Evolutionary conservation across 2,113 vertebrate genomes (phyloP).

Genomic region (Haemorhous mexicanus): DNA sequence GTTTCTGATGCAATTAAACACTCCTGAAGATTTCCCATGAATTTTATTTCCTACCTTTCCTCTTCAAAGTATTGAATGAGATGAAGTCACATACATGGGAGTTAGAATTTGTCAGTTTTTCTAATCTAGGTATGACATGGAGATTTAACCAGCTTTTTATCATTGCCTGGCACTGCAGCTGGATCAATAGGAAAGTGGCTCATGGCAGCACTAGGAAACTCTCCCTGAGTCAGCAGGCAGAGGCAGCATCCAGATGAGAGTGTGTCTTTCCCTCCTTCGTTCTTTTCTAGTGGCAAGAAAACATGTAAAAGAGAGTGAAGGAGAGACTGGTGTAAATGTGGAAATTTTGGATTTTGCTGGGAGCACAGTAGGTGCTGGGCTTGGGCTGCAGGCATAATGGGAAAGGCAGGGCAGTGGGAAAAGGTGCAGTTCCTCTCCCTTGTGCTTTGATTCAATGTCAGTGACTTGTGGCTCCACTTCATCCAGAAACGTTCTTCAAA

Average conservation of each 20-base stretch:
- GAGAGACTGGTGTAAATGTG: background rate
- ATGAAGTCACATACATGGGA: background rate
- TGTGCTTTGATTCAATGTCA: background rate
- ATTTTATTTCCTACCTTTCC: background rate
- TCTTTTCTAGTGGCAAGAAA: background rate
- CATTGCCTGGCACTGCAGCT: background rate
- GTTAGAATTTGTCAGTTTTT: background rate
- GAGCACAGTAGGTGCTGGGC: background rate
- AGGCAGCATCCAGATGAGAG: accelerated
- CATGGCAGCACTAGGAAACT: background rate
- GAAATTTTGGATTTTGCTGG: background rate
- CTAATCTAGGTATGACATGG: background rate
- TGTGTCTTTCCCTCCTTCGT: background rate
- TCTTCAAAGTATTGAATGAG: background rate
- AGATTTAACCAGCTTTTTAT: background rate
- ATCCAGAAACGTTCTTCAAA: background rate
- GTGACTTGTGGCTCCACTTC: background rate
- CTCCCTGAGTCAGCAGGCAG: background rate
- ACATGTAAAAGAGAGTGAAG: background rate
- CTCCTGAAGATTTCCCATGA: background rate
- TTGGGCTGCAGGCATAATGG: background rate
- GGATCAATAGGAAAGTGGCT: background rate
- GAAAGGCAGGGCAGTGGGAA: background rate
- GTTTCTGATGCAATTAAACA: background rate
- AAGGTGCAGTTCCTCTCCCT: background rate